Percentiles rank a stretch among this genome's conserved stretches.
Evolutionary conservation across 2,113 vertebrate species (phyloP).

Genomic region (Gallinago paraguaiae): DNA sequence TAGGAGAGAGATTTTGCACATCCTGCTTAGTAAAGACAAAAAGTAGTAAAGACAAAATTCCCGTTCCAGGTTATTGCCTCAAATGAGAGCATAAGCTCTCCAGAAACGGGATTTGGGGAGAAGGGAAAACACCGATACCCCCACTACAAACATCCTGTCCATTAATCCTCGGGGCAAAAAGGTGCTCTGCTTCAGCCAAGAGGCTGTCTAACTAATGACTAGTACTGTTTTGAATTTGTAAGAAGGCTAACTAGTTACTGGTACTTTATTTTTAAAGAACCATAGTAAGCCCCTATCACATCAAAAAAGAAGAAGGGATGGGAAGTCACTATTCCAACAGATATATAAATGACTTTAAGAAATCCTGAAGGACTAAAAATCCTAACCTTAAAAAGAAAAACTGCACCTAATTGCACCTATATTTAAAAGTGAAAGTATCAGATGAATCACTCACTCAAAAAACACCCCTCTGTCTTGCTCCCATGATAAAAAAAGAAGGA

Average conservation of each 20-base stretch:
- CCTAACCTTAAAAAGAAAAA: background rate
- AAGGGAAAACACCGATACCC: background rate
- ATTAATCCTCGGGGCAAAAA: background rate
- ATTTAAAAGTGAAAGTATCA: constrained; percentile 41
- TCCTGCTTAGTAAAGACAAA: background rate
- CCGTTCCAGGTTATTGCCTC: background rate
- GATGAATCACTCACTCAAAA: background rate
- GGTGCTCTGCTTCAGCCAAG: background rate
- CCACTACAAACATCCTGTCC: background rate
- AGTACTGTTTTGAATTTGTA: background rate
- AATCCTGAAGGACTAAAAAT: background rate
- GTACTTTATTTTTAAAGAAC: background rate
- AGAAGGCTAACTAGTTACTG: background rate
- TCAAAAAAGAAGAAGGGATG: background rate
- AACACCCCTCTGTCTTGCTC: background rate
- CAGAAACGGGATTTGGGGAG: background rate
- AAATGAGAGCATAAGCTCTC: background rate
- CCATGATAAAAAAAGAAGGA: background rate
- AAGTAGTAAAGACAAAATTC: background rate
- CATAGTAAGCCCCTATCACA: background rate
- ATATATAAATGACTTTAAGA: background rate
- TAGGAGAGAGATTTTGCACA: background rate
- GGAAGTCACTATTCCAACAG: background rate
- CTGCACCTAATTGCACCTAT: background rate
- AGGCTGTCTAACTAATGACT: background rate